These are phyloP conservation scores for Oeneis ivallda DNA, from an alignment of 2,888 invertebrate species.

Conservation along the genomic window DNA sequence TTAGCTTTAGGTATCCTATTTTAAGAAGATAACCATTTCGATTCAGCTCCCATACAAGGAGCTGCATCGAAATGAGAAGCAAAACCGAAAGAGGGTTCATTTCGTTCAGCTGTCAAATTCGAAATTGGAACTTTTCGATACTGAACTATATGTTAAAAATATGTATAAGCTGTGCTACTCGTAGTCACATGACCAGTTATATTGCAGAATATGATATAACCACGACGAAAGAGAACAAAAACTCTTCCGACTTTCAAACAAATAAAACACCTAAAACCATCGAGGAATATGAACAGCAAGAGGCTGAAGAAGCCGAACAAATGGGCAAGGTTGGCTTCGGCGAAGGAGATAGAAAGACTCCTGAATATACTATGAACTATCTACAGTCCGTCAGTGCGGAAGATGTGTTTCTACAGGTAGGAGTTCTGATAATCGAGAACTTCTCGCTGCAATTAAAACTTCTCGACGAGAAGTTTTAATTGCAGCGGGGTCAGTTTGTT, in stretches of 20 bases:
- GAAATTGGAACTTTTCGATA: too few relatives aligned
- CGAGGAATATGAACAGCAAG: conserved; percentile 75
- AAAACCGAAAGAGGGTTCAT: too few relatives aligned
- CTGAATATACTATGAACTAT: conserved; percentile 90
- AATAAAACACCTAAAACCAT: conserved; percentile 60
- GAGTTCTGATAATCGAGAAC: background rate
- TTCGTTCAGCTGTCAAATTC: too few relatives aligned
- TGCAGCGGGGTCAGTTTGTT: too few relatives aligned
- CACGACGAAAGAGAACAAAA: conserved; percentile 55
- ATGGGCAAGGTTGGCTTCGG: conserved; percentile 64
- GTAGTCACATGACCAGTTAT: background rate
- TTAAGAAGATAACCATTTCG: too few relatives aligned
- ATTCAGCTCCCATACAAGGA: too few relatives aligned
- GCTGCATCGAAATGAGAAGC: too few relatives aligned
- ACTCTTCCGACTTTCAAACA: conserved; percentile 34
- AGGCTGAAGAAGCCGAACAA: conserved; percentile 78
- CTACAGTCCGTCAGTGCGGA: conserved; percentile 92
- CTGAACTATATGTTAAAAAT: too few relatives aligned
- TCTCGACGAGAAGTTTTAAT: too few relatives aligned
- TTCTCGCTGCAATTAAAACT: too few relatives aligned
- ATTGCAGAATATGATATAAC: conserved; percentile 64
- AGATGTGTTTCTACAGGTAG: conserved; percentile 91
- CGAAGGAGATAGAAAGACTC: conserved; percentile 84
- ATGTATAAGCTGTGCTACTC: too few relatives aligned
- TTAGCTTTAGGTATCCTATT: too few relatives aligned